These are phyloP conservation scores for Andrena praecox DNA, from an alignment of 2,888 invertebrate species.

Conservation along the genomic window DNA sequence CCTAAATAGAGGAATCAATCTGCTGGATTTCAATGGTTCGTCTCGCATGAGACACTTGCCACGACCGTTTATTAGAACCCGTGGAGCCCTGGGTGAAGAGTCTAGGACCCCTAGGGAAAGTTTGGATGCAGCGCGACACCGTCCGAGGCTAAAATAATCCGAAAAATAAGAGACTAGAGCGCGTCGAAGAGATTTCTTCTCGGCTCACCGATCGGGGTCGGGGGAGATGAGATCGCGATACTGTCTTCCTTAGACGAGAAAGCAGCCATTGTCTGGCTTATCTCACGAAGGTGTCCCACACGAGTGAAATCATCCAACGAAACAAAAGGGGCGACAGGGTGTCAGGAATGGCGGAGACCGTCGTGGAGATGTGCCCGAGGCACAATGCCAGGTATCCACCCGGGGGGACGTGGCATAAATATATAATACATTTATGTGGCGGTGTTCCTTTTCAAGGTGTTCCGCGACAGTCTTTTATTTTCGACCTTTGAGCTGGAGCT, in stretches of 20 bases:
- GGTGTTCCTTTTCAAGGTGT: slow-evolving; percentile 65
- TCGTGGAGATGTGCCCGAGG: slow-evolving; percentile 30
- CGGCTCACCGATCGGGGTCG: slow-evolving; percentile 45
- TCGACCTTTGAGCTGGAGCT: slow-evolving; percentile 57
- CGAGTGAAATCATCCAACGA: slow-evolving; percentile 75
- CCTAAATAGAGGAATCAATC: too few relatives aligned
- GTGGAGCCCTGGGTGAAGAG: background rate
- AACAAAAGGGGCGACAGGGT: slow-evolving; percentile 73
- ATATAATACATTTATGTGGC: slow-evolving; percentile 68
- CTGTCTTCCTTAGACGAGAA: slow-evolving; percentile 68
- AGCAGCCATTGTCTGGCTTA: slow-evolving; percentile 71
- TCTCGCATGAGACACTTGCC: too few relatives aligned
- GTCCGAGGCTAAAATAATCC: slow-evolving; percentile 43
- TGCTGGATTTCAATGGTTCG: too few relatives aligned
- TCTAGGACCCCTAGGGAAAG: slow-evolving; percentile 8
- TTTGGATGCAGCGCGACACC: background rate
- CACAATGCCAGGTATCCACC: slow-evolving; percentile 72
- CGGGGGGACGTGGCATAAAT: slow-evolving; percentile 66
- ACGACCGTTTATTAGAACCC: background rate
- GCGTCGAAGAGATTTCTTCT: slow-evolving; percentile 31
- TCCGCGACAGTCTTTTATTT: slow-evolving; percentile 71
- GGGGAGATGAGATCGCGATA: slow-evolving; percentile 72
- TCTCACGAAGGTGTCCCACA: slow-evolving; percentile 72
- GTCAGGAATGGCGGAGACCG: slow-evolving; percentile 64
- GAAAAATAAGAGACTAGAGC: slow-evolving; percentile 52